These are phyloP conservation scores for Callyntrura sp. DNA, from an alignment of 2,888 invertebrate species.

Conservation along the genomic window DNA sequence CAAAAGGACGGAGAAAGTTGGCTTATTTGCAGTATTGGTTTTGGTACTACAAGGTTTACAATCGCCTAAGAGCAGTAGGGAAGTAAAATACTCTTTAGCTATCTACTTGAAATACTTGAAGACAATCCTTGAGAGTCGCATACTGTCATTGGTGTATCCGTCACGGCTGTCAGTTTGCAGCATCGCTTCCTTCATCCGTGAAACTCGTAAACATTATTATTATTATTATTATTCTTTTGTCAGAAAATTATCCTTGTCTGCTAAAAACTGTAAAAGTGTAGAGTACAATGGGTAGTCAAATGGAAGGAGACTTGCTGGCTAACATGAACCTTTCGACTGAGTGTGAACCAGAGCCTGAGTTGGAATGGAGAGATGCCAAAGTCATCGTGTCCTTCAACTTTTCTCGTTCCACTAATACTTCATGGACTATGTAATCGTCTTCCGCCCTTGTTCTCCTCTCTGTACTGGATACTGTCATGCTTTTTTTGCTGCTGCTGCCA, in stretches of 20 bases:
- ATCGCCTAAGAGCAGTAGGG: too few species aligned
- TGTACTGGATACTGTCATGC: too few species aligned
- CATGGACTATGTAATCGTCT: background rate
- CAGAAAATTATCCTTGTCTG: conserved; percentile 3
- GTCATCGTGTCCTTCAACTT: conserved; percentile 90
- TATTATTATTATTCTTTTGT: conserved; percentile 33
- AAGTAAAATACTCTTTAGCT: background rate
- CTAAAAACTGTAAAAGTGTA: background rate
- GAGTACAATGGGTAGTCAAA: conserved; percentile 66
- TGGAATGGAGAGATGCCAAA: conserved; percentile 93
- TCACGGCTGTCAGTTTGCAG: conserved; percentile 16
- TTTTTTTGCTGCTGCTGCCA: background rate
- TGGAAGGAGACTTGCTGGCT: conserved; percentile 76
- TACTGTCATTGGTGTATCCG: conserved; percentile 31
- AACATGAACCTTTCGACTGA: conserved; percentile 81
- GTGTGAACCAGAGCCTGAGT: conserved; percentile 92
- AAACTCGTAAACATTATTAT: conserved; percentile 42
- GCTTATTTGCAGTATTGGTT: too few species aligned
- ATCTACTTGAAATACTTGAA: conserved; percentile 19
- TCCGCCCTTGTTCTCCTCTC: background rate
- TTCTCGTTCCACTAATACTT: conserved; percentile 24
- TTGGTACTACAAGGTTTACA: too few species aligned
- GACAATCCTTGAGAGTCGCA: conserved; percentile 27
- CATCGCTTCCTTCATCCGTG: conserved; percentile 24
- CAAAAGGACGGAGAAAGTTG: too few species aligned